A percentile compares a stretch with the other conserved stretches of the same genome.
phyloP scores from a whole-genome alignment of 1,140 invertebrate species.

The Saccostrea glomerata region DNA sequence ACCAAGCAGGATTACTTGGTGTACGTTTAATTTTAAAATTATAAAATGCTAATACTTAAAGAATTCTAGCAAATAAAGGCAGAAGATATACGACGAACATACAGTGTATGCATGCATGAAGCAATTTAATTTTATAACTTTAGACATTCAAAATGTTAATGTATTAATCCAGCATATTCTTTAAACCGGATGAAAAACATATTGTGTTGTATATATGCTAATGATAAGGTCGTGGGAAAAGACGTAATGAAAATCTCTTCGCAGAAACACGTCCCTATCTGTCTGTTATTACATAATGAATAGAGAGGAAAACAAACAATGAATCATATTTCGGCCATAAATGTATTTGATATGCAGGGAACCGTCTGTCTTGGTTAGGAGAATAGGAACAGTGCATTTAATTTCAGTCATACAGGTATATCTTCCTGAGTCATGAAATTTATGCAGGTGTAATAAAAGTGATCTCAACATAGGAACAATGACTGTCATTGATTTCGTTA shows the following conservation, averaged over 20 bases:
- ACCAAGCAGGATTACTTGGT: too few relatives aligned
- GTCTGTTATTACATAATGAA: neutral
- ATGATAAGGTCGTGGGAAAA: neutral
- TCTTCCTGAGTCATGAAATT: conserved; percentile 22
- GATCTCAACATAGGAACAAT: conserved; percentile 15
- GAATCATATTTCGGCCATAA: conserved; percentile 13
- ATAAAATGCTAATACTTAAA: too few relatives aligned
- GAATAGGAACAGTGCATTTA: neutral
- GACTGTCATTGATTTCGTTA: neutral
- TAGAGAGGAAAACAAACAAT: neutral
- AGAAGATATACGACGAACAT: too few relatives aligned
- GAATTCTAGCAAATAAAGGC: too few relatives aligned
- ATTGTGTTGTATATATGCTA: neutral
- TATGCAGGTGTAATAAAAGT: conserved; percentile 28
- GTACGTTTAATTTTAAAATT: too few relatives aligned
- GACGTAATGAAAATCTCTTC: neutral
- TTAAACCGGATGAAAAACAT: neutral
- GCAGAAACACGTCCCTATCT: neutral
- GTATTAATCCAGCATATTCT: neutral
- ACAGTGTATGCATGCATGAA: too few relatives aligned
- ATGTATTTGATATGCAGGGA: neutral
- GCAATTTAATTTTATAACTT: neutral
- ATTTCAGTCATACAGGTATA: neutral
- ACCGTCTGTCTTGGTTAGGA: neutral
- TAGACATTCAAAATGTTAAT: neutral